Evolutionary conservation across 2,797 vertebrate species (phyloP).

Genomic region (Melanotaenia boesemani): DNA sequence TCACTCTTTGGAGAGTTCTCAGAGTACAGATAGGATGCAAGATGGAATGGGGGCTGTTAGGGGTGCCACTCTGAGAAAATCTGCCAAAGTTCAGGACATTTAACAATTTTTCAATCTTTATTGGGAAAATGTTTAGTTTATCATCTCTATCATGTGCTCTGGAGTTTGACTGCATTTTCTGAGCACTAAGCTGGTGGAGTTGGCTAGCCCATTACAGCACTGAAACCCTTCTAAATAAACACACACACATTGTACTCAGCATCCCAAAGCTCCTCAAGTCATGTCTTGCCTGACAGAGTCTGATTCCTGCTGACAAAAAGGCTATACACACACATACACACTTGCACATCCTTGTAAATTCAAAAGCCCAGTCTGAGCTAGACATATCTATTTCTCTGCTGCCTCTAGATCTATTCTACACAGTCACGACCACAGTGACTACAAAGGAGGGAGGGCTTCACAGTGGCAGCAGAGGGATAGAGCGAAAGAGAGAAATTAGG

Average conservation of each 20-base stretch:
- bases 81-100: neutral
- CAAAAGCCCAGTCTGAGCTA: conserved; percentile 56
- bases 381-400: conserved; percentile 74
- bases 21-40: too few species aligned
- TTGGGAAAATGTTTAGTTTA: neutral
- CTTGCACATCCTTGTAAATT: conserved; percentile 39
- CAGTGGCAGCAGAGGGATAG: conserved; percentile 48
- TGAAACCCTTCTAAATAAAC: conserved; percentile 54
- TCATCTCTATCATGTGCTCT: neutral
- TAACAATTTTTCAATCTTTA: neutral
- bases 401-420: conserved; percentile 73
- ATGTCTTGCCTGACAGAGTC: conserved; percentile 68
- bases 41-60: too few species aligned
- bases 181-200: conserved; percentile 29
- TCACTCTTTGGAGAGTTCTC: too few species aligned
- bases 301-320: conserved; percentile 75
- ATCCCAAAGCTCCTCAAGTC: conserved; percentile 70
- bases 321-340: conserved; percentile 23
- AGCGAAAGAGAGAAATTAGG: conserved; percentile 42
- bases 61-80: too few species aligned
- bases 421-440: conserved; percentile 72
- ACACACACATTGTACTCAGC: conserved; percentile 56
- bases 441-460: conserved; percentile 65
- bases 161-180: conserved; percentile 2
- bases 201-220: conserved; percentile 43